Percentiles rank a stretch among this genome's conserved stretches.
phyloP scores from a whole-genome alignment of 2,888 invertebrate species.

The Andrena dorsata region DNA sequence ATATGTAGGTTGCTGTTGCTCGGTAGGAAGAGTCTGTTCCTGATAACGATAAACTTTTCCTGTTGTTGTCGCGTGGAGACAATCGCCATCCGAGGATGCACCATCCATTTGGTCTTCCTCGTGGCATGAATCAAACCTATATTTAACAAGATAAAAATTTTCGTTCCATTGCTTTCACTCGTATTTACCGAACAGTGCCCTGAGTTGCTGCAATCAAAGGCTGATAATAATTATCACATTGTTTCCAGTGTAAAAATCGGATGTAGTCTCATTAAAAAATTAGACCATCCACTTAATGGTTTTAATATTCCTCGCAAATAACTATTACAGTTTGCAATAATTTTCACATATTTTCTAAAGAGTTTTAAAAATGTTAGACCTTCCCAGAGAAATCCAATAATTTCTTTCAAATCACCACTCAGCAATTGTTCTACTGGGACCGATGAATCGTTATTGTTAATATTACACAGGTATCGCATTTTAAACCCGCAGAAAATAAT shows the following conservation, averaged over 20 bases:
- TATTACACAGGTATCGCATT: too few relatives aligned
- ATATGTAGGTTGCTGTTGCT: constrained; percentile 50
- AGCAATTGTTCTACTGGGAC: too few relatives aligned
- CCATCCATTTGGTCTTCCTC: constrained; percentile 41
- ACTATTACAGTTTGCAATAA: too few relatives aligned
- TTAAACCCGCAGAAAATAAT: too few relatives aligned
- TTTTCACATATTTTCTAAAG: too few relatives aligned
- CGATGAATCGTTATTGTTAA: too few relatives aligned
- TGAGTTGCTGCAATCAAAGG: constrained; percentile 6
- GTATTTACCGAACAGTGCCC: background rate
- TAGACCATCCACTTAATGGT: too few relatives aligned
- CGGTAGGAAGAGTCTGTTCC: constrained; percentile 64
- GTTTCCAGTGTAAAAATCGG: background rate
- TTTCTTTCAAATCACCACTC: too few relatives aligned
- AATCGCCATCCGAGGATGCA: constrained; percentile 57
- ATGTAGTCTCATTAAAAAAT: background rate
- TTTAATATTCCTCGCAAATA: too few relatives aligned
- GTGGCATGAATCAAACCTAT: constrained; percentile 34
- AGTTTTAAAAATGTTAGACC: too few relatives aligned
- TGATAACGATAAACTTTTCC: constrained; percentile 73
- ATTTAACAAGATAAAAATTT: constrained; percentile 40
- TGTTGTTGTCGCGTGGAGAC: constrained; percentile 60
- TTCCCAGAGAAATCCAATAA: too few relatives aligned
- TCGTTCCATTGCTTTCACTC: constrained; percentile 11
- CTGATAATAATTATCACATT: constrained; percentile 1